Conservation (phyloP, 2,797 vertebrate species). For the Fistularia commersonii region DNA sequence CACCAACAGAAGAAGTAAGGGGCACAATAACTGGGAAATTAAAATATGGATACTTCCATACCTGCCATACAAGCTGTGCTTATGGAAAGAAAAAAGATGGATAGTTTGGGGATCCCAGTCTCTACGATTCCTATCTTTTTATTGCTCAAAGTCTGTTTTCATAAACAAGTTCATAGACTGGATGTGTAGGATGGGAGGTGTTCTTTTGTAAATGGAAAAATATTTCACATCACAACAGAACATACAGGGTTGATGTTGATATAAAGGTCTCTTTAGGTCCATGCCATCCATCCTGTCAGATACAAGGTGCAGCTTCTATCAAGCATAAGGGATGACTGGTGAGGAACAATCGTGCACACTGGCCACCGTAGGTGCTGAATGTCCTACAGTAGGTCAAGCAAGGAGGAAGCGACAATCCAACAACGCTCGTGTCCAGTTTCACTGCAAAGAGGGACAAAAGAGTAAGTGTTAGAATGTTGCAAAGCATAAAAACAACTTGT, state of each 20-base stretch:
- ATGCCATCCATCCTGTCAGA: constrained; percentile 74
- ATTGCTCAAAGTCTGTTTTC: constrained; percentile 57
- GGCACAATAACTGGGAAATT: constrained; percentile 49
- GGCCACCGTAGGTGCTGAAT: constrained; percentile 45
- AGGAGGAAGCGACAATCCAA: constrained; percentile 28
- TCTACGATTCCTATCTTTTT: constrained; percentile 28
- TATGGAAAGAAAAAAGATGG: constrained; percentile 37
- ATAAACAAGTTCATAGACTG: constrained; percentile 47
- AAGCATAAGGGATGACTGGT: constrained; percentile 69
- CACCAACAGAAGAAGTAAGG: constrained; percentile 58
- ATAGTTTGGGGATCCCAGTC: neutral
- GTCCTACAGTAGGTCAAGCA: constrained; percentile 27
- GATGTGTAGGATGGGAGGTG: constrained; percentile 55
- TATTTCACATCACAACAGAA: constrained; percentile 59
- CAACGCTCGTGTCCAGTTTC: constrained; percentile 39
- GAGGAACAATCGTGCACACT: constrained; percentile 27
- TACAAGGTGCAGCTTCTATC: constrained; percentile 47
- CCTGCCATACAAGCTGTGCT: constrained; percentile 41
- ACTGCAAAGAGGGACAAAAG: constrained; percentile 56
- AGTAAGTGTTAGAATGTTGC: constrained; percentile 25
- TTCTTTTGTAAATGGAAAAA: constrained; percentile 65
- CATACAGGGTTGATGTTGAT: constrained; percentile 50
- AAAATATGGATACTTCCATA: constrained; percentile 61
- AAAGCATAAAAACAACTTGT: constrained; percentile 3
- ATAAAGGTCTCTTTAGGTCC: constrained; percentile 62